Evolutionary conservation across 2,888 invertebrate genomes (phyloP), one percentile per base, ranked within the genome.

Genomic region (Xestia c-nigrum): DNA sequence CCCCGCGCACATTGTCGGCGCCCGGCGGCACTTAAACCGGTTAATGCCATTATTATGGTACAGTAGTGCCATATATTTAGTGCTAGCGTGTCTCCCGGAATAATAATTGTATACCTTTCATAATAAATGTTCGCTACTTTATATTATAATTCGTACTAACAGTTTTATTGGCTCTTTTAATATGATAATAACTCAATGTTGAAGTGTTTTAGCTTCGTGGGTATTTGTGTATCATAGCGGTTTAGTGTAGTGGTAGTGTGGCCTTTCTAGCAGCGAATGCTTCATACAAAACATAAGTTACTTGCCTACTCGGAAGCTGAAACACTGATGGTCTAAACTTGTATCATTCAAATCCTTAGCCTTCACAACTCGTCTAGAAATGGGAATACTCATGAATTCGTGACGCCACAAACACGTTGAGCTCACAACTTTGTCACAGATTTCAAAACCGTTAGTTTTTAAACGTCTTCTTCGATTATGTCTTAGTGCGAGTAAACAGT

Each of bases 71-170:
- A 80, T 76, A 81, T 74, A 81, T 73, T 81, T 85, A 79, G 76
- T 81, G 61, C 71, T 71, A 73, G 83, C 81, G 72, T 81, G 79
- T 82, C 87, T 87, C 88, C 77, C 46, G 66, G 88, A 88, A 87
- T 76, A 79, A 86, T 84, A 80, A 84, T 82, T 78, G 76, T 86
- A 78, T 84, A 86, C 80, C 81, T 82, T 78, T 78, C 79, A 82
- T 80, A 80, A 78, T 83, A 79, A 87, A 84, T 74, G 78, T 70
- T 76, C 40, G 71, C 72, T 78, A 66, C 77, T 78, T 78, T 72
- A 76, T 80, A 69, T 70, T 79, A 75, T 81, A 78, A 83, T 87
- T 84, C 79, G 63, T 76, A 69, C 77, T 80, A 85, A 78, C 61
- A 57, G 66, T 73, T 78, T 78, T 76, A 77, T 79, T 76, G 59